These are phyloP conservation scores for Neolamprologus tretocephalus DNA, from an alignment of 2,113 vertebrate genomes.

Conservation along the genomic window DNA sequence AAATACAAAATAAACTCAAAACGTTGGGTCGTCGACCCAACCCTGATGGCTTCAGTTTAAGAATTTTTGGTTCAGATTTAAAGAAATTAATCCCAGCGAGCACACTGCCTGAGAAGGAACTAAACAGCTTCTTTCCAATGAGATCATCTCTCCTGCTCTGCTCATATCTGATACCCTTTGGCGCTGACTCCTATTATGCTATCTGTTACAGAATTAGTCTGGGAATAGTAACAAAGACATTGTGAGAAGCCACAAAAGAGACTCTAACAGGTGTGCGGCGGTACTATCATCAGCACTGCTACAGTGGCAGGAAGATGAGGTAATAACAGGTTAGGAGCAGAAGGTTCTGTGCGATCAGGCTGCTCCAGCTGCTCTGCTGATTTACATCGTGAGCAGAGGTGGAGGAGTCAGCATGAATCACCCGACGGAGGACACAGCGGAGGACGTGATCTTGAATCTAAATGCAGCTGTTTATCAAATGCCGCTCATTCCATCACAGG, in stretches of 20 bases:
- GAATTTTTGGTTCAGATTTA: background rate
- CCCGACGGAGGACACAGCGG: background rate
- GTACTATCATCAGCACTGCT: background rate
- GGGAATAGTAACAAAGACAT: background rate
- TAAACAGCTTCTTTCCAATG: background rate
- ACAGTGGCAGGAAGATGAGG: background rate
- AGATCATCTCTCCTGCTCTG: background rate
- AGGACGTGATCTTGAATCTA: slow-evolving; percentile 54
- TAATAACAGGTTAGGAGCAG: slow-evolving; percentile 25
- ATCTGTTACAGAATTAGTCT: background rate
- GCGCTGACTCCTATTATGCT: background rate
- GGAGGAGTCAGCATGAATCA: slow-evolving; percentile 50
- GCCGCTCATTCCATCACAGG: slow-evolving; percentile 10
- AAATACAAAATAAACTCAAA: background rate
- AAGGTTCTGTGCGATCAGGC: background rate
- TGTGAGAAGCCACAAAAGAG: background rate
- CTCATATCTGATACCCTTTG: background rate
- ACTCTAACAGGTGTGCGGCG: slow-evolving; percentile 11
- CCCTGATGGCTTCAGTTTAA: background rate
- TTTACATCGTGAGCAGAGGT: slow-evolving; percentile 36
- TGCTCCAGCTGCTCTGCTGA: slow-evolving; percentile 17
- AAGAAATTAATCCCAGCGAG: background rate
- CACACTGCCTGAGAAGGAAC: background rate
- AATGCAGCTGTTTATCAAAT: slow-evolving; percentile 29
- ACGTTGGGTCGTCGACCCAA: background rate